Percentiles rank a stretch among this genome's conserved stretches.
Evolutionary conservation across 2,888 invertebrate genomes (phyloP).

Genomic region (Pilophorus perplexus): DNA sequence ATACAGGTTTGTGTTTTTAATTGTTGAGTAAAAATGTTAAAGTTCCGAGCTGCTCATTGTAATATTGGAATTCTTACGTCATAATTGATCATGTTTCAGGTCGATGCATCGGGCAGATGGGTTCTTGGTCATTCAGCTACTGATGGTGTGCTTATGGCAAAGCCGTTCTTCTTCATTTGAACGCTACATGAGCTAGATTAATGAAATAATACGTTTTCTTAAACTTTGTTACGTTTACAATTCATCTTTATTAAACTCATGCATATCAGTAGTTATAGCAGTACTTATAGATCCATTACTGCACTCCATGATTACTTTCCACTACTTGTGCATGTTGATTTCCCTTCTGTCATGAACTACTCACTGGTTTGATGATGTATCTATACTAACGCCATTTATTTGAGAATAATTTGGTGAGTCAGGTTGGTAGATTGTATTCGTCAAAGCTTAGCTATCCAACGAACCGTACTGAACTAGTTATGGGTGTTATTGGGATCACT

Average conservation of each 20-base stretch:
- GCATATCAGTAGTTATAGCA: constrained; percentile 33
- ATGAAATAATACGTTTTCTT: constrained; percentile 12
- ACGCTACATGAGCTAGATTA: constrained; percentile 15
- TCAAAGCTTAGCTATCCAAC: constrained; percentile 36
- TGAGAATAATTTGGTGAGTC: too few species aligned
- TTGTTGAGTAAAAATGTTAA: too few species aligned
- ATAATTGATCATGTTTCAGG: too few species aligned
- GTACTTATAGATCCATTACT: constrained; percentile 10
- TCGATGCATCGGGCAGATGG: constrained; percentile 81
- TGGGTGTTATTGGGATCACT: constrained; percentile 40
- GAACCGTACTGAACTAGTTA: constrained; percentile 37
- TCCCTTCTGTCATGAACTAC: too few species aligned
- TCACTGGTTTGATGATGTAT: constrained; percentile 13
- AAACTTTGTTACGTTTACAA: constrained; percentile 7
- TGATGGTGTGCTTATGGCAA: constrained; percentile 47
- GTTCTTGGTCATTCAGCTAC: constrained; percentile 71
- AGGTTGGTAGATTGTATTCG: constrained; percentile 12
- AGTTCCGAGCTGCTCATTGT: too few species aligned
- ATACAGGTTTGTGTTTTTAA: too few species aligned
- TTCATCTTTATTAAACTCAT: constrained; percentile 20
- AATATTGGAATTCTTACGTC: too few species aligned
- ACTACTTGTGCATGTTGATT: constrained; percentile 7
- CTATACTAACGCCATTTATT: too few species aligned
- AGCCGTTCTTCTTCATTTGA: constrained; percentile 7
- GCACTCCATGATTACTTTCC: constrained; percentile 13